Conservation (phyloP, 2,797 vertebrate genomes). For the Erithacus rubecula region DNA sequence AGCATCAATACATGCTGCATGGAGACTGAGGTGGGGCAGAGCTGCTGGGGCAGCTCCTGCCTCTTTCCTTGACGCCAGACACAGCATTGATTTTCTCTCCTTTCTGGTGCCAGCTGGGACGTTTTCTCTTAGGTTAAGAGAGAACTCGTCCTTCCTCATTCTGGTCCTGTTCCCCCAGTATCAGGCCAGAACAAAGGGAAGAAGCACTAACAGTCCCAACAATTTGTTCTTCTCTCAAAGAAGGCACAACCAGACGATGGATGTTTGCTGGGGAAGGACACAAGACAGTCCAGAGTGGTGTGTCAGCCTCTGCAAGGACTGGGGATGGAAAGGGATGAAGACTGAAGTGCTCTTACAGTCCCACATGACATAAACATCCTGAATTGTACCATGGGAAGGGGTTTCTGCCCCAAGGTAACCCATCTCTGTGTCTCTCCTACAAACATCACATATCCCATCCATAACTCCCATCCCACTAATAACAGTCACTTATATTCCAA, state of each 20-base stretch:
- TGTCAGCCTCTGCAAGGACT: not conserved
- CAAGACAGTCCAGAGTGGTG: not conserved
- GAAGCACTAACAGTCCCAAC: not conserved
- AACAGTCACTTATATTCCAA: not conserved
- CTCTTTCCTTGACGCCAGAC: not conserved
- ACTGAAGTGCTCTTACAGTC: not conserved
- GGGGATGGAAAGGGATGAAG: not conserved
- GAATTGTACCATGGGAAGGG: fast-evolving
- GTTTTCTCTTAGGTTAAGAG: not conserved
- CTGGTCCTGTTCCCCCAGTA: not conserved
- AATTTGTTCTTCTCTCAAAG: not conserved
- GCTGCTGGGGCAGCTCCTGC: not conserved
- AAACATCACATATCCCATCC: not conserved
- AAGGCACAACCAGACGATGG: not conserved
- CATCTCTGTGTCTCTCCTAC: not conserved
- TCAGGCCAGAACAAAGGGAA: not conserved
- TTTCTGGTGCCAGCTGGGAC: not conserved
- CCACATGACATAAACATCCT: no score
- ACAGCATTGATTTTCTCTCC: not conserved
- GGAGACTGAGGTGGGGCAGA: not conserved
- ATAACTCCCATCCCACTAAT: not conserved
- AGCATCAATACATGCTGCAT: fast-evolving
- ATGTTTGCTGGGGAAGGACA: not conserved
- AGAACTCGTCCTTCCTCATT: not conserved
- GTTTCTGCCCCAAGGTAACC: not conserved